Evolutionary conservation across 1,140 invertebrate genomes (phyloP).

Genomic region (Contarinia nasturtii): DNA sequence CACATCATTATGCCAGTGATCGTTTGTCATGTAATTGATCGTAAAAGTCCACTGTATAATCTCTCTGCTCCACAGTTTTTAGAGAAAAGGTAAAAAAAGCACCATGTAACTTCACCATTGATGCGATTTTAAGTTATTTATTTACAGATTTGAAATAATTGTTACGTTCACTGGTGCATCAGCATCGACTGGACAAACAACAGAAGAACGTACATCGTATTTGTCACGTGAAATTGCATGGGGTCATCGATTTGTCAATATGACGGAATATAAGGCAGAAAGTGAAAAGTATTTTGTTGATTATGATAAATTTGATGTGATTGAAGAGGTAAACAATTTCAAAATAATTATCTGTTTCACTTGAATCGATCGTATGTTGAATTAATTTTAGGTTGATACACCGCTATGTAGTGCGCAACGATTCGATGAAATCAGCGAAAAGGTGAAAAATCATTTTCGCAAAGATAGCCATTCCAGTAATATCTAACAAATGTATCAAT

Average conservation of each 20-base stretch:
- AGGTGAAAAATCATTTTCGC: neutral
- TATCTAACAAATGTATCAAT: too few species aligned
- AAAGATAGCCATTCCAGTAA: too few species aligned
- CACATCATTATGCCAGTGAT: conserved; percentile 43
- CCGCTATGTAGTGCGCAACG: neutral
- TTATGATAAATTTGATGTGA: conserved; percentile 84
- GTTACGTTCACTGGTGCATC: conserved; percentile 67
- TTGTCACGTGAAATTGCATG: conserved; percentile 66
- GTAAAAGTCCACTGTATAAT: conserved; percentile 32
- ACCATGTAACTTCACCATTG: too few species aligned
- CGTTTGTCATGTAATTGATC: conserved; percentile 38
- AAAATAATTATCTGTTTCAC: neutral
- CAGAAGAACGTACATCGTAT: conserved; percentile 58
- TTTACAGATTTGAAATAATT: conserved; percentile 66
- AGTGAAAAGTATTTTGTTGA: conserved; percentile 83
- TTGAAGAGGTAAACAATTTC: conserved; percentile 27
- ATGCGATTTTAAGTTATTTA: too few species aligned
- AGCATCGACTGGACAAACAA: conserved; percentile 53
- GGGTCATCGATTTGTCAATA: conserved; percentile 61
- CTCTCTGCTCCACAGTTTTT: conserved; percentile 33
- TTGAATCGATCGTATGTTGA: neutral
- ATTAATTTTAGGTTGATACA: neutral
- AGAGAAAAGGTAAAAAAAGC: conserved; percentile 31
- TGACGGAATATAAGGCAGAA: conserved; percentile 62
- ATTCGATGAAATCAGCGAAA: neutral